Conservation (phyloP, 1,140 invertebrate species). For the Brevipalpus yothersi region DNA sequence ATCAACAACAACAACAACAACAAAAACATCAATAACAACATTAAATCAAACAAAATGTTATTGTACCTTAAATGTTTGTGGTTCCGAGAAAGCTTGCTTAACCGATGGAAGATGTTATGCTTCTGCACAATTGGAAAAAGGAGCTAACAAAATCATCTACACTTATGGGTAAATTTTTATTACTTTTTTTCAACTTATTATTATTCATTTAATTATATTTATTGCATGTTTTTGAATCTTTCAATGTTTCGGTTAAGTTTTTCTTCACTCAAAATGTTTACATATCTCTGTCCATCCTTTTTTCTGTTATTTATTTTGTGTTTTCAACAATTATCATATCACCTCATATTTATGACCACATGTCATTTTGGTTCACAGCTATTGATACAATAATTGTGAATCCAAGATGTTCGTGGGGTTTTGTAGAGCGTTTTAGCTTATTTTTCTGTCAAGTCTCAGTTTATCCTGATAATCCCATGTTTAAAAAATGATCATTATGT, state of each 20-base stretch:
- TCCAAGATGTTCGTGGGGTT: neutral
- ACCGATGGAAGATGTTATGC: conserved; percentile 70
- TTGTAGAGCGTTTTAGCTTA: neutral
- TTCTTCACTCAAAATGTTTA: neutral
- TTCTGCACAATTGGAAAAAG: conserved; percentile 36
- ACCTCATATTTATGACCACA: neutral
- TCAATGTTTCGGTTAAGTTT: neutral
- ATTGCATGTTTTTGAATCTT: neutral
- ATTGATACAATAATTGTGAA: neutral
- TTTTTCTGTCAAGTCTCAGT: neutral
- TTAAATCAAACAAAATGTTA: neutral
- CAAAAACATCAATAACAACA: neutral
- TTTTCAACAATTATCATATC: neutral
- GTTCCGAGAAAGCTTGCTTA: conserved; percentile 33
- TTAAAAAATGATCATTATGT: neutral
- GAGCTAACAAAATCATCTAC: conserved; percentile 28
- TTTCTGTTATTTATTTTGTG: neutral
- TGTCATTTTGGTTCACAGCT: too few relatives aligned
- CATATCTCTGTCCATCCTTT: neutral
- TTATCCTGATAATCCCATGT: neutral
- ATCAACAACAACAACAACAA: neutral
- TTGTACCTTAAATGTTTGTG: neutral
- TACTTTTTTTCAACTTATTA: neutral
- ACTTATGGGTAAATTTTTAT: conserved; percentile 39
- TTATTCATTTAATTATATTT: neutral